Conservation (phyloP, 2,113 vertebrate genomes). For the Ranitomeya imitator region DNA sequence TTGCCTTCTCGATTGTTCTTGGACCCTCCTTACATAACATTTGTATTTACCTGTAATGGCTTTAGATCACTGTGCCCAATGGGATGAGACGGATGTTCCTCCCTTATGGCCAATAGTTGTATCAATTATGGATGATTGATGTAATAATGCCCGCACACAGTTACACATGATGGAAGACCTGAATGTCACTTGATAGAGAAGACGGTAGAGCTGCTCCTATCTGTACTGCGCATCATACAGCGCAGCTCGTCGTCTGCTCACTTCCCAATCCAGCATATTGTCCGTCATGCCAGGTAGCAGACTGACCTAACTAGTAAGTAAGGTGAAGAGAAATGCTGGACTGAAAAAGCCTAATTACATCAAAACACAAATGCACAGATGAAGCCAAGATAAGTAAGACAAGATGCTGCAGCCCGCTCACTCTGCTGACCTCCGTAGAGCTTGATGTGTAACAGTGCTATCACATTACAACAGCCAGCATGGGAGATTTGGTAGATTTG, state of each 20-base stretch:
- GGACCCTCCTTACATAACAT: background rate
- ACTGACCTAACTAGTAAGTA: conserved; percentile 20
- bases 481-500: too few species aligned
- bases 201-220: background rate
- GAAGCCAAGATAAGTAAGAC: conserved; percentile 1
- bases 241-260: background rate
- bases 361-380: background rate
- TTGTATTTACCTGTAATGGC: background rate
- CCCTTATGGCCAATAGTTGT: conserved; percentile 18
- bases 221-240: background rate
- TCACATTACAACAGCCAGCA: too few species aligned
- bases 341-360: background rate
- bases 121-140: conserved; percentile 21
- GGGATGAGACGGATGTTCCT: conserved; percentile 1
- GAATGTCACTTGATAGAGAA: background rate
- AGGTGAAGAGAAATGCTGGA: background rate
- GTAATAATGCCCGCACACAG: background rate
- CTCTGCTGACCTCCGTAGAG: background rate
- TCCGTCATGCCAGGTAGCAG: background rate
- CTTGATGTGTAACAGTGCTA: background rate
- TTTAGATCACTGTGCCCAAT: background rate
- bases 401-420: background rate
- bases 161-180: background rate
- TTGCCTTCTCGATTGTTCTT: background rate
- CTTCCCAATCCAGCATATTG: background rate